Evolutionary conservation across 2,113 vertebrate species (phyloP).

Genomic region (Oreochromis aureus): DNA sequence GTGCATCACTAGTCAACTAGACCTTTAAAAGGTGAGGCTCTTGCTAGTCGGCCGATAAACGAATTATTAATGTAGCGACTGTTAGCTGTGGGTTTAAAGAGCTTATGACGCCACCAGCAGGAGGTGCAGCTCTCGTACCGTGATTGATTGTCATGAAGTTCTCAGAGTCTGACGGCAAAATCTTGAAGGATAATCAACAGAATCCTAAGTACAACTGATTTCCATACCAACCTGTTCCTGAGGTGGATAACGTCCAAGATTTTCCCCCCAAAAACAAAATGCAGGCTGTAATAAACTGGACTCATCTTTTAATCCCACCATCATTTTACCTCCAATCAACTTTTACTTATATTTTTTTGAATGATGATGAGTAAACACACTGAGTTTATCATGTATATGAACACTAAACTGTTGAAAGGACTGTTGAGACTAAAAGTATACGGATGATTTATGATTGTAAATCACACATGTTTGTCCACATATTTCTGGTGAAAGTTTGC

Average conservation of each 20-base stretch:
- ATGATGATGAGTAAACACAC: not conserved
- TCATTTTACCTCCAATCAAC: not conserved
- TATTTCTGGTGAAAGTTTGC: not conserved
- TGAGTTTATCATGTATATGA: not conserved
- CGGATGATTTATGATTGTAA: not conserved
- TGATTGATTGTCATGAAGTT: not conserved
- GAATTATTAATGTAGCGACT: not conserved
- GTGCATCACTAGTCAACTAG: not conserved
- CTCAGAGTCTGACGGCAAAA: not conserved
- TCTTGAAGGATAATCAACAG: not conserved
- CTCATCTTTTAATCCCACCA: not conserved
- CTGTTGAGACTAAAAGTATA: not conserved
- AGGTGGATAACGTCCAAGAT: not conserved
- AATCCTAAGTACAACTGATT: accelerated
- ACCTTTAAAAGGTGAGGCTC: not conserved
- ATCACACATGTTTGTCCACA: not conserved
- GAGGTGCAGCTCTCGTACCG: not conserved
- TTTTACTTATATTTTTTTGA: accelerated
- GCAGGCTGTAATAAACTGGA: not conserved
- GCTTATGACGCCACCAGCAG: not conserved
- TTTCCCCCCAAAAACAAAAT: not conserved
- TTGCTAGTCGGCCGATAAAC: not conserved
- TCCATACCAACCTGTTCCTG: not conserved
- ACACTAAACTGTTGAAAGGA: not conserved
- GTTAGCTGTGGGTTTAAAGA: not conserved